These are phyloP conservation scores for Eristalis intricaria DNA, from an alignment of 2,888 invertebrate genomes.

Conservation along the genomic window DNA sequence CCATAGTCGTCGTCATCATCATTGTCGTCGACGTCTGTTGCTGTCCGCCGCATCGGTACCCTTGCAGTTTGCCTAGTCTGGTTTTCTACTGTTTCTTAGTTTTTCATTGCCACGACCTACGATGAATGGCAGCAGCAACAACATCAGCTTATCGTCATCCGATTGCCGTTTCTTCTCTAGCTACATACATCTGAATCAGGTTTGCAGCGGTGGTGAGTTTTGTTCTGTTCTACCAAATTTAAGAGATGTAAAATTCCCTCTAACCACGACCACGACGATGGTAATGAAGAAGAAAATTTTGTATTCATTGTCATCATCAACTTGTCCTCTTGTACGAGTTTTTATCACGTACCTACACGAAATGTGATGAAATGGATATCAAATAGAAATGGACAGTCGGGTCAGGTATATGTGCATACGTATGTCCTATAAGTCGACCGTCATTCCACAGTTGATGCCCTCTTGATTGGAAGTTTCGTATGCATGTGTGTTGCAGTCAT, in stretches of 20 bases:
- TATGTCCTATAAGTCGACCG: neutral
- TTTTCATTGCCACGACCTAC: slow-evolving; percentile 72
- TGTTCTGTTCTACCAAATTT: slow-evolving; percentile 29
- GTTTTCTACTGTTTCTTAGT: slow-evolving; percentile 16
- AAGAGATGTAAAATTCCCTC: neutral
- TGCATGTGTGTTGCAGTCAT: too few relatives aligned
- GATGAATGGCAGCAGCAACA: slow-evolving; percentile 27
- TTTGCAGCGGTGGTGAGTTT: slow-evolving; percentile 36
- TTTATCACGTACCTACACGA: slow-evolving; percentile 5
- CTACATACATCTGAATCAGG: slow-evolving; percentile 33
- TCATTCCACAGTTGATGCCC: slow-evolving; percentile 13
- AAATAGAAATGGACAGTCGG: slow-evolving; percentile 16
- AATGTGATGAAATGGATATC: slow-evolving; percentile 4
- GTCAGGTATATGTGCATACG: too few relatives aligned
- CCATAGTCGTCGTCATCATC: slow-evolving; percentile 53
- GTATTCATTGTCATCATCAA: slow-evolving; percentile 52
- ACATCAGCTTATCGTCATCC: slow-evolving; percentile 22
- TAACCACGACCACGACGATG: slow-evolving; percentile 2
- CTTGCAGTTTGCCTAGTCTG: slow-evolving; percentile 58
- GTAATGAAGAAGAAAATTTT: neutral
- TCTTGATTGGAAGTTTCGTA: too few relatives aligned
- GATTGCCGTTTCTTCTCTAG: slow-evolving; percentile 22
- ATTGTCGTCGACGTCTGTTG: slow-evolving; percentile 46
- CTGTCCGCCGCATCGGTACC: slow-evolving; percentile 46
- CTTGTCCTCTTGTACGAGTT: slow-evolving; percentile 17